A percentile compares a stretch with the other conserved stretches of the same genome.
Conservation (phyloP, 2,888 invertebrate species). For the Epinotia nisella region DNA sequence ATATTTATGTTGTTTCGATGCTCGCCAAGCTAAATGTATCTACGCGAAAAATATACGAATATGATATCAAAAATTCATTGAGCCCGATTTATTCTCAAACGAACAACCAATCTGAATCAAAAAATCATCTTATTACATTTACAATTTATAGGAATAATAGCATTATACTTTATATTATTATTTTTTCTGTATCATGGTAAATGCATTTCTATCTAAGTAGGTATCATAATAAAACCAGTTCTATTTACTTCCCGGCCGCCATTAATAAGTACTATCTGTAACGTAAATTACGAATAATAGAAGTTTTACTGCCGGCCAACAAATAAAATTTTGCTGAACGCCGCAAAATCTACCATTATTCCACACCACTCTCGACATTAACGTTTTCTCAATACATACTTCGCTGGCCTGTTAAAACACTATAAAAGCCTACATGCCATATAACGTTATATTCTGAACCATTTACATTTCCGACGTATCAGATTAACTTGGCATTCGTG, state of each 20-base stretch:
- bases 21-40: too few species aligned
- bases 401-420: background rate
- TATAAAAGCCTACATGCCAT: slow-evolving; percentile 13
- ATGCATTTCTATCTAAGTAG: background rate
- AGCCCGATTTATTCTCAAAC: background rate
- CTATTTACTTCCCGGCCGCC: background rate
- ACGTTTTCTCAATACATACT: slow-evolving; percentile 24
- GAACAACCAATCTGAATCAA: background rate
- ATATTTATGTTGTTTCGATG: too few species aligned
- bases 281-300: slow-evolving; percentile 17
- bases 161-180: background rate
- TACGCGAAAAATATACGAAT: too few species aligned
- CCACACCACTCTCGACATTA: slow-evolving; percentile 19
- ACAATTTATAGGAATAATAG: background rate
- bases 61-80: too few species aligned
- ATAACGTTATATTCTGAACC: slow-evolving; percentile 29
- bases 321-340: slow-evolving; percentile 6
- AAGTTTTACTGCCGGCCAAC: slow-evolving; percentile 1
- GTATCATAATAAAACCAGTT: slow-evolving; percentile 2
- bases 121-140: background rate
- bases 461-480: slow-evolving; percentile 41
- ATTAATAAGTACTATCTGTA: slow-evolving; percentile 9
- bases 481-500: slow-evolving; percentile 37
- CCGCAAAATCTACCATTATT: slow-evolving; percentile 4
- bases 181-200: background rate